A percentile compares a stretch with the other conserved stretches of the same genome.
Conservation (phyloP, 2,113 vertebrate genomes). For the Galbula dea region DNA sequence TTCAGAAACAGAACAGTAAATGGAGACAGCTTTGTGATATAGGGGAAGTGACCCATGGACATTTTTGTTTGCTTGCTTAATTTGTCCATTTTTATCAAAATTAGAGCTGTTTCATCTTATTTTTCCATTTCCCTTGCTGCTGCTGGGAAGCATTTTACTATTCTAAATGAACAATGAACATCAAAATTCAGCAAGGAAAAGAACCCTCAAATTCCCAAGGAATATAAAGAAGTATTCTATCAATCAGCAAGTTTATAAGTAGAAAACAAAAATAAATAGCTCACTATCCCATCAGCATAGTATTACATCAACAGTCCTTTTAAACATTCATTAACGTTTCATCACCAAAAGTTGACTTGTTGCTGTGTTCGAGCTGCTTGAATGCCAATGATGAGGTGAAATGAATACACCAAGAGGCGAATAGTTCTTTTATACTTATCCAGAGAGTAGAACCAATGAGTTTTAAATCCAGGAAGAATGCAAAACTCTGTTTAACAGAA, state of each 20-base stretch:
- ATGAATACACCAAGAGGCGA: not conserved
- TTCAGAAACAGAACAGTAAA: not conserved
- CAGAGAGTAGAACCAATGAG: constrained; percentile 26
- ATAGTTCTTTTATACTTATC: constrained; percentile 17
- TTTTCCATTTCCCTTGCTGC: not conserved
- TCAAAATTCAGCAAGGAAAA: not conserved
- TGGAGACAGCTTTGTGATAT: not conserved
- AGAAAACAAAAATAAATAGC: not conserved
- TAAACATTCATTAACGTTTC: constrained; percentile 28
- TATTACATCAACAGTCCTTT: not conserved
- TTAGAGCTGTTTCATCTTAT: not conserved
- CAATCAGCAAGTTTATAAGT: not conserved
- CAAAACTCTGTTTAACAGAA: not conserved
- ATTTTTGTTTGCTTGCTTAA: not conserved
- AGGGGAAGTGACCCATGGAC: not conserved
- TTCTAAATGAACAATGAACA: not conserved
- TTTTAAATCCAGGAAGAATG: not conserved
- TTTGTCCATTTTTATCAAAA: not conserved
- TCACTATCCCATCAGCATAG: not conserved
- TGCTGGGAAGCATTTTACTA: not conserved
- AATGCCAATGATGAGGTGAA: constrained; percentile 14
- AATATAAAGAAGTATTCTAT: not conserved
- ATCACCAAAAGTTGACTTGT: not conserved
- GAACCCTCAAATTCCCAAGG: not conserved
- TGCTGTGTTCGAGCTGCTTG: not conserved